phyloP scores from a whole-genome alignment of 2,113 vertebrate genomes.

The Carassius auratus region DNA sequence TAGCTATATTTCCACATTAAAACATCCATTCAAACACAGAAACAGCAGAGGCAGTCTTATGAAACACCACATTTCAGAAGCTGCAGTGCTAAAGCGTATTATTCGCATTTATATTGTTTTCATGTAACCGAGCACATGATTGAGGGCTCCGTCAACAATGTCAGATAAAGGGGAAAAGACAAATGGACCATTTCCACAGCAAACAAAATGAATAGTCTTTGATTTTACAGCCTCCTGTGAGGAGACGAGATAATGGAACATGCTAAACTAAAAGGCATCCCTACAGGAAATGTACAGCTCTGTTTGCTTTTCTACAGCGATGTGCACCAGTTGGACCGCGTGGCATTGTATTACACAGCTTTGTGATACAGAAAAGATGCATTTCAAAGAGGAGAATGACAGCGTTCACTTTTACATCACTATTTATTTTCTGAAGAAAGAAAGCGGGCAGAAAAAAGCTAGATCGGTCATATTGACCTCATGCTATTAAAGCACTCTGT shows the following conservation, averaged over 20 bases:
- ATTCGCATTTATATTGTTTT: slow-evolving; percentile 14
- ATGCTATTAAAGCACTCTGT: background rate
- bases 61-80: background rate
- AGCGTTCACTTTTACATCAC: background rate
- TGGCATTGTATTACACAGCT: background rate
- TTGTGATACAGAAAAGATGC: background rate
- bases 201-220: slow-evolving; percentile 22
- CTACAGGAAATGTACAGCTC: background rate
- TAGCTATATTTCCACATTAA: background rate
- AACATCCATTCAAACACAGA: background rate
- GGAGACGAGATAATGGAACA: background rate
- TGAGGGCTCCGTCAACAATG: slow-evolving; percentile 19
- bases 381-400: background rate
- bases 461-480: background rate
- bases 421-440: background rate
- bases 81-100: background rate
- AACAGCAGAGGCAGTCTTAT: background rate
- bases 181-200: slow-evolving; percentile 43
- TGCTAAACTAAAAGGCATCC: background rate
- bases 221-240: background rate
- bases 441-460: background rate
- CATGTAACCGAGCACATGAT: background rate
- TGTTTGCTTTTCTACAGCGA: background rate
- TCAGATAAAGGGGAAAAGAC: slow-evolving; percentile 52
- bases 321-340: background rate